Evolutionary conservation across 2,113 vertebrate genomes (phyloP).

Genomic region (Menura novaehollandiae): DNA sequence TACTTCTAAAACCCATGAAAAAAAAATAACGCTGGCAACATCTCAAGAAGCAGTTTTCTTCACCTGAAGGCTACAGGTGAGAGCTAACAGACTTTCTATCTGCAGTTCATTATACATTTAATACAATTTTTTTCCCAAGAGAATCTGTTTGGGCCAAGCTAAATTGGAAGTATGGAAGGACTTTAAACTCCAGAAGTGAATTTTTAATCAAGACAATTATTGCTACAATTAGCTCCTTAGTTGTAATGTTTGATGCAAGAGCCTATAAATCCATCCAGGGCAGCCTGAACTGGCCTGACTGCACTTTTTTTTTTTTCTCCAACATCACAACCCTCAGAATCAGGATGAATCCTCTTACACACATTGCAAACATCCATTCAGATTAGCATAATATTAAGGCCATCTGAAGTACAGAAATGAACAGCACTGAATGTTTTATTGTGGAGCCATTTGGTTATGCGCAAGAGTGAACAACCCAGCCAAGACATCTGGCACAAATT

Average conservation of each 20-base stretch:
- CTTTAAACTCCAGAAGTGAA: neutral
- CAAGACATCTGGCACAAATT: conserved; percentile 34
- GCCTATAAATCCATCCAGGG: neutral
- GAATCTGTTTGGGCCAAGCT: neutral
- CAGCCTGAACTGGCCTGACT: neutral
- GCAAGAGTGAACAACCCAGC: conserved; percentile 6
- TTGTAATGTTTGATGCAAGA: neutral
- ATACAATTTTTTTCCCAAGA: neutral
- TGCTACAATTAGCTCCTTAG: neutral
- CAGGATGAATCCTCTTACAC: conserved; percentile 33
- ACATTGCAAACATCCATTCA: conserved; percentile 26
- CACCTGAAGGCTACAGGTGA: neutral
- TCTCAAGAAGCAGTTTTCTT: neutral
- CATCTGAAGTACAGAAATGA: conserved; percentile 41
- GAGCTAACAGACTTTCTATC: neutral
- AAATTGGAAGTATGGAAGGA: neutral
- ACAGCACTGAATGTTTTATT: conserved; percentile 18
- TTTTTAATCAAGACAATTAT: neutral
- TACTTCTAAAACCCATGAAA: neutral
- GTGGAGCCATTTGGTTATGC: neutral
- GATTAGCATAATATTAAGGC: conserved; percentile 48
- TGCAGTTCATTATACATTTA: neutral
- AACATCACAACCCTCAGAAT: neutral
- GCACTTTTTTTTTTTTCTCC: neutral
- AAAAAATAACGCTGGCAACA: neutral